Evolutionary conservation across 2,797 vertebrate genomes (phyloP).

Genomic region (Peromyscus melanophrys): DNA sequence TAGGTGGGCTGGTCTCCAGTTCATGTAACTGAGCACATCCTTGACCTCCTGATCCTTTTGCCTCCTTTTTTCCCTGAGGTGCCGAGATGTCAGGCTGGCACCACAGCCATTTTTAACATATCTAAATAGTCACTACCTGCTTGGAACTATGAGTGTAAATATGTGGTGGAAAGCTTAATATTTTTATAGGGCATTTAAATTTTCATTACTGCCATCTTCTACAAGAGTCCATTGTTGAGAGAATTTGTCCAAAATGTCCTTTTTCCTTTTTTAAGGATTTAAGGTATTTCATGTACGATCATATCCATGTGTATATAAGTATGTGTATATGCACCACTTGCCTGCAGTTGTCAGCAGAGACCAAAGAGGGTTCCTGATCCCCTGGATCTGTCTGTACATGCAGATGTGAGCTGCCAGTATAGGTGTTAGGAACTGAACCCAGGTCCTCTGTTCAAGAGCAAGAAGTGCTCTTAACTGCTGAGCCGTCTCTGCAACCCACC

Average conservation of each 20-base stretch:
- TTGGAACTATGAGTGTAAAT: neutral
- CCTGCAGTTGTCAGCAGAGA: neutral
- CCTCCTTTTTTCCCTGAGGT: too few relatives aligned
- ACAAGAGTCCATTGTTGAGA: neutral
- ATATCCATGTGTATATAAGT: neutral
- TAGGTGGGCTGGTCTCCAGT: neutral
- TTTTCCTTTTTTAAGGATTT: neutral
- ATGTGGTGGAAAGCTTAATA: constrained; percentile 7
- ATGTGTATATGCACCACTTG: neutral
- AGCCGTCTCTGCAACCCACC: too few relatives aligned
- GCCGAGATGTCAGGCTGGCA: neutral
- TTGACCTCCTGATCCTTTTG: neutral
- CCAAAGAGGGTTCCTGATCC: neutral
- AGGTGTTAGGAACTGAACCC: neutral
- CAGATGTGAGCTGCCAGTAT: neutral
- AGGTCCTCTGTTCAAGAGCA: neutral
- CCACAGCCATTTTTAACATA: neutral
- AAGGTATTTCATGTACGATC: neutral
- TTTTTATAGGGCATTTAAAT: constrained; percentile 37
- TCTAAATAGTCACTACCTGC: neutral
- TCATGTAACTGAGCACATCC: neutral
- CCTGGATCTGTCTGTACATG: neutral
- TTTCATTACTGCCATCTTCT: neutral
- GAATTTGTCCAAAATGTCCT: constrained; percentile 27
- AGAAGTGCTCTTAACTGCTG: neutral